A percentile compares a stretch with the other conserved stretches of the same genome.
These are phyloP conservation scores for Macrotus californicus DNA, from an alignment of 2,113 vertebrate genomes.

Conservation along the genomic window DNA sequence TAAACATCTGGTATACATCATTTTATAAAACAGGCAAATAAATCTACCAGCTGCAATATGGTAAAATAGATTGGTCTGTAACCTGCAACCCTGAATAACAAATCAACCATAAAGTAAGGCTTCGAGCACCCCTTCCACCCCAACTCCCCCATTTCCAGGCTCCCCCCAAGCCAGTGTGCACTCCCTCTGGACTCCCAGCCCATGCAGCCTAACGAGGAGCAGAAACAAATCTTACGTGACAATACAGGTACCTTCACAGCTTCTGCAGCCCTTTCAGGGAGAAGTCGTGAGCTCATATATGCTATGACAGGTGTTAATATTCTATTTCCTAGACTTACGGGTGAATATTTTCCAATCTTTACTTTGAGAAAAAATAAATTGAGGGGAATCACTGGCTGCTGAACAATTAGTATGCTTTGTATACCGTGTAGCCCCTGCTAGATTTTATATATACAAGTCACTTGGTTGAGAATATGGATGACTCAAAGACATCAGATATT, in stretches of 20 bases:
- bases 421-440: not conserved
- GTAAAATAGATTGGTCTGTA: conserved; percentile 56
- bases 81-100: conserved; percentile 48
- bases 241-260: not conserved
- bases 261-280: not conserved
- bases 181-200: not conserved
- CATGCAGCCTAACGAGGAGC: not conserved
- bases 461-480: not conserved
- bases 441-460: not conserved
- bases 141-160: not conserved
- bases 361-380: not conserved
- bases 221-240: not conserved
- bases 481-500: not conserved
- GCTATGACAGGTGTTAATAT: not conserved
- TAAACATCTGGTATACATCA: conserved; percentile 56
- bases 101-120: conserved; percentile 39
- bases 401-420: not conserved
- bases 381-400: not conserved
- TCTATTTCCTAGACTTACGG: not conserved
- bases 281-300: not conserved
- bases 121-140: not conserved
- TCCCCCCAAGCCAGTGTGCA: not conserved
- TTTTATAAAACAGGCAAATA: conserved; percentile 53
- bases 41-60: conserved; percentile 40
- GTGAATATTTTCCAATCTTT: not conserved